Percentiles rank a stretch among this genome's conserved stretches.
Evolutionary conservation across 2,797 vertebrate species (phyloP).

Genomic region (Argentina silus): DNA sequence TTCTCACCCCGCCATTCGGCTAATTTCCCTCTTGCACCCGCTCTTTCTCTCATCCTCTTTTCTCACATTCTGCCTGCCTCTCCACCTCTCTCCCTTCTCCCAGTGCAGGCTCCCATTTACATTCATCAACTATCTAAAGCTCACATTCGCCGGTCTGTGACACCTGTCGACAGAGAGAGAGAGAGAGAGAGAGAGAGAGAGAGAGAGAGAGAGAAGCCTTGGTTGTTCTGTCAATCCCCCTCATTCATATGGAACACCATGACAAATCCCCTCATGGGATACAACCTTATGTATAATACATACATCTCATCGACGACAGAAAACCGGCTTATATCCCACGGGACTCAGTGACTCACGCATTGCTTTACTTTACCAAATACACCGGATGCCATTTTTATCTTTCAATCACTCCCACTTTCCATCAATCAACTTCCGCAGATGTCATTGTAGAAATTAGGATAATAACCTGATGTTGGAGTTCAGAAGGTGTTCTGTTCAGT

Average conservation of each 20-base stretch:
- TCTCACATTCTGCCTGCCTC: neutral
- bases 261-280: constrained; percentile 20
- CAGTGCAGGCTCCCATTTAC: constrained; percentile 30
- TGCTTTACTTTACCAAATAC: constrained; percentile 2
- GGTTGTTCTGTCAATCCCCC: constrained; percentile 28
- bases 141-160: constrained; percentile 20
- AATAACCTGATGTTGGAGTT: neutral
- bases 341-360: constrained; percentile 15
- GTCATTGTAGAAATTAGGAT: neutral
- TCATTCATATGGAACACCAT: constrained; percentile 41
- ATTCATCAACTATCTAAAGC: constrained; percentile 35
- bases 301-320: constrained; percentile 50
- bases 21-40: neutral
- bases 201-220: neutral
- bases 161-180: constrained; percentile 32
- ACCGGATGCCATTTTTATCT: constrained; percentile 2
- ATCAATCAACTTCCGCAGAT: constrained; percentile 2
- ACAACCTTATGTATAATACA: constrained; percentile 50
- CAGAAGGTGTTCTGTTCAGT: neutral
- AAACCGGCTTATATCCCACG: constrained; percentile 19
- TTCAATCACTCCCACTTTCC: neutral
- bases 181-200: too few relatives aligned
- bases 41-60: neutral
- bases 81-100: neutral
- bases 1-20: neutral